phyloP scores from a whole-genome alignment of 2,113 vertebrate genomes.

The Amphiprion percula region DNA sequence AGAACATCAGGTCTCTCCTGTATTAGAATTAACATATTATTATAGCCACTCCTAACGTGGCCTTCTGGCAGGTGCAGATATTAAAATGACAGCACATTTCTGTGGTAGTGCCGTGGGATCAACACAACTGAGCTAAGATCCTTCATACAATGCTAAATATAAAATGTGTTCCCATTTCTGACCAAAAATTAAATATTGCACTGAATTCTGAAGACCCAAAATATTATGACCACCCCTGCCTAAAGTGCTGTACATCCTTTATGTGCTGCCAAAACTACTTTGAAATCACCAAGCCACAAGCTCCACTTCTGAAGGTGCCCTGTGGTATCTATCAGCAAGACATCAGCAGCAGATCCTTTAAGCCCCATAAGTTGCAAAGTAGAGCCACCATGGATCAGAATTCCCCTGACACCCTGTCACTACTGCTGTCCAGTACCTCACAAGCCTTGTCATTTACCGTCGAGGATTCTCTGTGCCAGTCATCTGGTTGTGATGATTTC shows the following conservation, averaged over 20 bases:
- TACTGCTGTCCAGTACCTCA: too few species aligned
- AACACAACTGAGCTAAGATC: background rate
- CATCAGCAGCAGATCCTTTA: background rate
- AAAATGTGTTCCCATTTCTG: too few species aligned
- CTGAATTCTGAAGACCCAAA: background rate
- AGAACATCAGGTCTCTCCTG: too few species aligned
- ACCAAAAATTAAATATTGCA: too few species aligned
- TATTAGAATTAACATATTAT: too few species aligned
- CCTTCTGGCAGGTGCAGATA: too few species aligned
- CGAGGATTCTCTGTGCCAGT: too few species aligned
- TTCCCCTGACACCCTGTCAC: background rate
- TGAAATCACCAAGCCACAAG: background rate
- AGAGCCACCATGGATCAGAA: background rate
- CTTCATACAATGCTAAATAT: background rate
- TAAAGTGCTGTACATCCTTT: background rate
- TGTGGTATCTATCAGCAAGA: background rate
- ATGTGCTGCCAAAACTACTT: background rate
- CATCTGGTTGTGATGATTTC: too few species aligned
- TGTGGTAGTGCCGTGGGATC: too few species aligned
- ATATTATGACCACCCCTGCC: background rate
- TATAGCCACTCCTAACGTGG: too few species aligned
- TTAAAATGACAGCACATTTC: background rate
- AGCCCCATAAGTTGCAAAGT: background rate
- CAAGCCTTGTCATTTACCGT: too few species aligned
- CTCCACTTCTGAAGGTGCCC: background rate